Base-by-base conservation (phyloP, 2,888 invertebrate species). In the Cataglyphis albicans region DNA sequence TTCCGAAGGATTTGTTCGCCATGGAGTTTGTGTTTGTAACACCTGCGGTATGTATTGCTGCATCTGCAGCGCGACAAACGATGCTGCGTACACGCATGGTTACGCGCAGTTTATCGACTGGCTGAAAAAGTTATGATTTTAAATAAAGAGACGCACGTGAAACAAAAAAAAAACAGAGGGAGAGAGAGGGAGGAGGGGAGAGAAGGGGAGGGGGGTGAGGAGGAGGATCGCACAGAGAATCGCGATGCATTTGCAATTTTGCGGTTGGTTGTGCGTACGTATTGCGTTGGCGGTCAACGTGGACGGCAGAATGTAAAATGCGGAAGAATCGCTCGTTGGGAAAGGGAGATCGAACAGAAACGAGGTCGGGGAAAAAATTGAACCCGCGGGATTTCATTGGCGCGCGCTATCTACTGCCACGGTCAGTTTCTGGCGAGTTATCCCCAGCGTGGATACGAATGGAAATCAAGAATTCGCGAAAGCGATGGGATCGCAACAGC, bases 331-430 rank as follows among this genome's bases (percentile, higher is more conserved):
- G 90, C 84, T 86, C 87, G 86, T 86, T 84, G 87, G 86, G 81
- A 89, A 89, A 86, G 88, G 84, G 84, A 84, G 85, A 86, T 86
- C 89, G 89, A 84, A 78, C 83, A 82, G 87, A 70, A 88, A 88
- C 86, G 86, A 83, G 88, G 86, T 87, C 82, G 87, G 70, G 81
- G 80, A 38, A 73, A 88, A 88, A 88, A 88, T 88, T 88, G 87
- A 88, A 87, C 88, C 88, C 88, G 81, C 83, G 88, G 88, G 88
- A 88, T 85, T 88, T 84, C 82, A 88, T 88, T 88, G 88, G 88
- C 85, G 78, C 81, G 78, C 81, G 82, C 82, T 88, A 83, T 82
- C 86, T 68, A 63, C 81, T 64, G 87, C 81, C 84, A 82, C 82
- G 85, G 85, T 85, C 88, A 88, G 85, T 85, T 88, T 82, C 88